A percentile compares a stretch with the other conserved stretches of the same genome.
Evolutionary conservation across 1,140 invertebrate genomes (phyloP).

Genomic region (Argopecten irradians): DNA sequence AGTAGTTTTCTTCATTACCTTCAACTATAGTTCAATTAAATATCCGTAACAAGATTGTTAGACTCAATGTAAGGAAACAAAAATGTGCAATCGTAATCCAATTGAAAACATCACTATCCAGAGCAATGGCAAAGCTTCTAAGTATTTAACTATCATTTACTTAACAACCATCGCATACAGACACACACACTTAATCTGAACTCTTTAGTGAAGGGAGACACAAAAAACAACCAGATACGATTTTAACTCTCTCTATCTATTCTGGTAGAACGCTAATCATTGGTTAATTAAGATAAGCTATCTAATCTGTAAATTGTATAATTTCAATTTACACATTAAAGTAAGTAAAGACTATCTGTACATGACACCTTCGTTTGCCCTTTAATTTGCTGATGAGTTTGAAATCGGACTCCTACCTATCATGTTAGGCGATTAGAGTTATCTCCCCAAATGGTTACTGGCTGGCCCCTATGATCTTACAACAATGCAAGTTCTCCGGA

Average conservation of each 20-base stretch:
- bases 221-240: conserved; percentile 7
- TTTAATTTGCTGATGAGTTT: conserved; percentile 14
- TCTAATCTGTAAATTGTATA: neutral
- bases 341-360: neutral
- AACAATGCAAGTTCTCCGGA: neutral
- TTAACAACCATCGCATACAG: neutral
- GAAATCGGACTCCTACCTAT: conserved; percentile 2
- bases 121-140: neutral
- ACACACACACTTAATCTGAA: conserved; percentile 22
- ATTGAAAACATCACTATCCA: neutral
- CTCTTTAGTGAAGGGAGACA: conserved; percentile 8
- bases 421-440: neutral
- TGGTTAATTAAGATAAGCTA: conserved; percentile 4
- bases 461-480: neutral
- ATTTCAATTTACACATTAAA: conserved; percentile 23
- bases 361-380: neutral
- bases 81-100: neutral
- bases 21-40: too few relatives aligned
- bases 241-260: neutral
- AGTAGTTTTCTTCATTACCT: too few relatives aligned
- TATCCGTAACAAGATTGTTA: too few relatives aligned
- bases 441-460: neutral
- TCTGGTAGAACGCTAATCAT: neutral
- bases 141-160: neutral
- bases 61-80: too few relatives aligned